Evolutionary conservation across 2,888 invertebrate genomes (phyloP), one percentile per base, ranked within the genome.

Genomic region (Drosophila cognata): DNA sequence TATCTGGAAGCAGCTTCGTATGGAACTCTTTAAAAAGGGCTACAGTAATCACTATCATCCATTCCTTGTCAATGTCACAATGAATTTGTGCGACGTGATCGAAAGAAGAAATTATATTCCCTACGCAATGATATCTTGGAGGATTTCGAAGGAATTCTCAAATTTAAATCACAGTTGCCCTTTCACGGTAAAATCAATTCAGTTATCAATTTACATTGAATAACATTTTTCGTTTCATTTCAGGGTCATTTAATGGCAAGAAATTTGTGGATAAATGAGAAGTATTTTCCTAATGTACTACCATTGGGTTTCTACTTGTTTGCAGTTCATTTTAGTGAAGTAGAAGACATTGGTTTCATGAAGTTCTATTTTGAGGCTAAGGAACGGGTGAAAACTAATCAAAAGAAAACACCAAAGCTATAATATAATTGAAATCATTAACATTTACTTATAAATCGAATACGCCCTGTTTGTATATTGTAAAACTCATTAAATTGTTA

Each of bases 141-240:
- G 25, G 46, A 46, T 46, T 46, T 46, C 46, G 8, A 46, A 46
- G 16, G 46, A 46, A 46, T 46, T 46, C 0, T 82, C 85, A 0
- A 82, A 82, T 48, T 64, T 69, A 0, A 82, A 82, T 46, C 83
- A 82, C 16, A 53, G 36, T 18, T 82, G 85, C 8, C 82, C 82
- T 0, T 59, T 29, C 5, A 31, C 36, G 62, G 79, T 79, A 60
- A 50, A 16, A 6, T 25, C 6, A 10, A 10, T 18, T 21, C 21
- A 21, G 28, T 5, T 50, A 10, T 18, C 18, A 10, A 28, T 10
- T 28, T 18, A 18, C 18, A 13, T 5, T 28, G 2, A 18, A 28
- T 18, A 11, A 28, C 0, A 46, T 8, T 16, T 46, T 50, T 16
- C 16, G 0, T 28, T 10, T 16, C 0, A 8, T 38, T 29, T 1